Percentiles rank a stretch among this genome's conserved stretches.
phyloP scores from a whole-genome alignment of 2,888 invertebrate genomes.

The Cephus runcator region DNA sequence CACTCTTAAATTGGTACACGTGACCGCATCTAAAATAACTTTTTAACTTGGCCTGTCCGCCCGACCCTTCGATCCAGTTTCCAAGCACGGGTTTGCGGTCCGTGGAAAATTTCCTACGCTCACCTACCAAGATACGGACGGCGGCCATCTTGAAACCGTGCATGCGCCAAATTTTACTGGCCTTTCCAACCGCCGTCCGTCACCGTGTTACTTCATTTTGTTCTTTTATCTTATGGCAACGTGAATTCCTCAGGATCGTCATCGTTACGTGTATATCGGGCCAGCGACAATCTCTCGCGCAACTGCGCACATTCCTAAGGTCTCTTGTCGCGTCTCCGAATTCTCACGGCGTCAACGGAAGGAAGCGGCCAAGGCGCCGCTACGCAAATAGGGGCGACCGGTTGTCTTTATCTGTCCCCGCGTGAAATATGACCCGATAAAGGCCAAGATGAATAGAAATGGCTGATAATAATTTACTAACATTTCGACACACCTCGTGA shows the following conservation, averaged over 20 bases:
- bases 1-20: no score
- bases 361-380: neutral
- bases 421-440: constrained; percentile 6
- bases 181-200: no score
- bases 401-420: neutral
- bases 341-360: neutral
- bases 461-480: constrained; percentile 7
- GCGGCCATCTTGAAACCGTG: no score
- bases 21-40: no score
- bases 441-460: constrained; percentile 6
- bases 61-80: no score
- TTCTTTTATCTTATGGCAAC: neutral
- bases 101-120: no score
- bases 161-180: no score
- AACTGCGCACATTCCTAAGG: neutral
- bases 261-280: neutral
- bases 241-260: neutral
- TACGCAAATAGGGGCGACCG: neutral
- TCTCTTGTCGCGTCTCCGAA: neutral
- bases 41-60: no score
- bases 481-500: neutral
- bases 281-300: neutral
- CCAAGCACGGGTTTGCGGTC: no score
- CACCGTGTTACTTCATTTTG: no score
- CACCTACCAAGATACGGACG: no score